These are phyloP conservation scores for Oreochromis spilurus DNA, from an alignment of 2,113 vertebrate species.

Conservation along the genomic window DNA sequence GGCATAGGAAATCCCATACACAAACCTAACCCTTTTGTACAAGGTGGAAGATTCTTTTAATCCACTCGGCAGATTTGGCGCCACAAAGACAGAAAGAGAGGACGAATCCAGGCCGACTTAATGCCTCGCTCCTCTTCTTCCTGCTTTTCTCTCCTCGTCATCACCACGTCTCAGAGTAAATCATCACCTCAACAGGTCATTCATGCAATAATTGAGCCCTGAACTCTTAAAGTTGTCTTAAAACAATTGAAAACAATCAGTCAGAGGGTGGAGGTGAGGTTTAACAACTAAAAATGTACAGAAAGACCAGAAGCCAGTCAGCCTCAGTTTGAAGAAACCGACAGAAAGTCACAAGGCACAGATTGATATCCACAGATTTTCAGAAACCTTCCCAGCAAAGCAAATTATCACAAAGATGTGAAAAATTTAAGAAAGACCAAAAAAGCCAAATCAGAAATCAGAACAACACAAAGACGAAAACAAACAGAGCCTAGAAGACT, in stretches of 20 bases:
- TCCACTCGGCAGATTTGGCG: conserved; percentile 62
- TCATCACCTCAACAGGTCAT: background rate
- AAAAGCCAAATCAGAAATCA: background rate
- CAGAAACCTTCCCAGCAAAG: background rate
- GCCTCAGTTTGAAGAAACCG: background rate
- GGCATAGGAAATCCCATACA: too few relatives aligned
- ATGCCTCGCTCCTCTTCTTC: conserved; percentile 12
- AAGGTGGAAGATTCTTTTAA: conserved; percentile 49
- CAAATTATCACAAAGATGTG: background rate
- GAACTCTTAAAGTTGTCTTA: background rate
- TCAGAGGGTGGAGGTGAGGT: background rate
- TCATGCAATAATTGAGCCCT: background rate
- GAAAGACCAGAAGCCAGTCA: background rate
- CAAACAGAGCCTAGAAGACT: background rate
- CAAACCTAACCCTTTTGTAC: too few relatives aligned
- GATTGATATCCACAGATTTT: background rate
- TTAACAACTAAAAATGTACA: background rate
- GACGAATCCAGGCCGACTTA: conserved; percentile 16
- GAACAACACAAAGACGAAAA: background rate
- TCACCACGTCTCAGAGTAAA: background rate
- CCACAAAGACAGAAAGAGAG: conserved; percentile 42
- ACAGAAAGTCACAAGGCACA: background rate
- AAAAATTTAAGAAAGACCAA: background rate
- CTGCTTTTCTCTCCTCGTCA: background rate
- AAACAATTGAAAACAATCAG: background rate